These are phyloP conservation scores for Timema cristinae DNA, from an alignment of 2,888 invertebrate genomes.

Conservation along the genomic window DNA sequence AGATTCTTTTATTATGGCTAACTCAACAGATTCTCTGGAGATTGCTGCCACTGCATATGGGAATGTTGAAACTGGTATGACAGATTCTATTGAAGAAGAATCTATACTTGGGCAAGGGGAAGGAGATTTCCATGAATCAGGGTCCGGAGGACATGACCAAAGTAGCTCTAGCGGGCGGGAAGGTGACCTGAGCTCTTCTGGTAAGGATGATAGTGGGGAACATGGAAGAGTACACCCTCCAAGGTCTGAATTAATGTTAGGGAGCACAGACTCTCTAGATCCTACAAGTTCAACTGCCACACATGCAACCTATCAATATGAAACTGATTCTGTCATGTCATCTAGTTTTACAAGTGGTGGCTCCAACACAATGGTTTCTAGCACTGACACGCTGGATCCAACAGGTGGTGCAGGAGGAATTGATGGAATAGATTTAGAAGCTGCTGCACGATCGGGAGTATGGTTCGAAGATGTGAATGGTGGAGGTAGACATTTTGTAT, in stretches of 20 bases:
- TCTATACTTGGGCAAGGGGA: conserved; percentile 37
- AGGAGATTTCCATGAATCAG: conserved; percentile 31
- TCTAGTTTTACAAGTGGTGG: conserved; percentile 80
- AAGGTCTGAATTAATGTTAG: conserved; percentile 48
- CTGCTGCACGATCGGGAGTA: conserved; percentile 45
- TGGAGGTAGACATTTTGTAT: conserved; percentile 46
- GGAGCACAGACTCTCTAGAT: conserved; percentile 70
- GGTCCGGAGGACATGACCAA: conserved; percentile 41
- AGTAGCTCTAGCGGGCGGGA: conserved; percentile 49
- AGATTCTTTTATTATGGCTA: conserved; percentile 44
- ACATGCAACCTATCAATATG: conserved; percentile 77
- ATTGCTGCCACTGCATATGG: conserved; percentile 40
- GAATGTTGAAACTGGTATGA: conserved; percentile 34
- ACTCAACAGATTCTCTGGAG: conserved; percentile 52
- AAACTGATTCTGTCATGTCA: conserved; percentile 80
- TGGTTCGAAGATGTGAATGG: conserved; percentile 48
- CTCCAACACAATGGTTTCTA: conserved; percentile 80
- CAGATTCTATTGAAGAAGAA: conserved; percentile 51
- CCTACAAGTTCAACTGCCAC: conserved; percentile 76
- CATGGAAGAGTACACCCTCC: conserved; percentile 42
- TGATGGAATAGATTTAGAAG: conserved; percentile 44
- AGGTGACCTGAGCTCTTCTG: conserved; percentile 48
- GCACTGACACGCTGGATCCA: conserved; percentile 65
- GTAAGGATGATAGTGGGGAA: conserved; percentile 41
- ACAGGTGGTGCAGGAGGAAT: conserved; percentile 50